phyloP scores from a whole-genome alignment of 2,797 vertebrate species.

The Novumbra hubbsi region DNA sequence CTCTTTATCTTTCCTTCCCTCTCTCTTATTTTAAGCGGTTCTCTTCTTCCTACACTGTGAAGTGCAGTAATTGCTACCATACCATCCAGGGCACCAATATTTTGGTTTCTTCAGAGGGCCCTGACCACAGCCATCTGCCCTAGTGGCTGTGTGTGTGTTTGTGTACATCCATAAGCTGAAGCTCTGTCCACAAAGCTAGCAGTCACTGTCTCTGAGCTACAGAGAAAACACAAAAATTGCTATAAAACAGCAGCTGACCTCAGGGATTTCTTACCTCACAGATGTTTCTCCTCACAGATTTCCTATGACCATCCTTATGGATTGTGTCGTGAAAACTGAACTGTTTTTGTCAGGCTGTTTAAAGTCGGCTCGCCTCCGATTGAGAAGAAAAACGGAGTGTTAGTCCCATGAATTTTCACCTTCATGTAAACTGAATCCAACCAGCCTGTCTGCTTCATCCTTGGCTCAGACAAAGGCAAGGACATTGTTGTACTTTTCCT shows the following conservation, averaged over 20 bases:
- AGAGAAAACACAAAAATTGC: background rate
- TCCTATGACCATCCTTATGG: background rate
- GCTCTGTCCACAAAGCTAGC: conserved; percentile 1
- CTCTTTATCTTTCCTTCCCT: conserved; percentile 20
- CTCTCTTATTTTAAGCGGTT: conserved; percentile 5
- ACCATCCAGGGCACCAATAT: conserved; percentile 40
- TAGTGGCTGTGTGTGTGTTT: background rate
- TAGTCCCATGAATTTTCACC: conserved; percentile 11
- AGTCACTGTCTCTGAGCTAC: conserved; percentile 1
- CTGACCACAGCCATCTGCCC: conserved; percentile 26
- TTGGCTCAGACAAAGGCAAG: background rate
- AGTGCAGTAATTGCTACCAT: conserved; percentile 33
- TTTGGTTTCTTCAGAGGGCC: conserved; percentile 33
- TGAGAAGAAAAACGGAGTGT: conserved; percentile 9
- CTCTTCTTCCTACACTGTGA: conserved; percentile 9
- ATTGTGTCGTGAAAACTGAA: background rate
- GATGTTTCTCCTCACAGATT: background rate
- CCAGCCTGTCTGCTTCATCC: background rate
- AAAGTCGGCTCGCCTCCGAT: conserved; percentile 13
- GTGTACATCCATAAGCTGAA: background rate
- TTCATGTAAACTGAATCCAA: conserved; percentile 22
- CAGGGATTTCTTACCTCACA: background rate
- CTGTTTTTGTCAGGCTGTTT: background rate
- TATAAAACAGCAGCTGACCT: background rate
- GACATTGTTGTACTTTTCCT: background rate